Conservation (phyloP, 2,888 invertebrate genomes). For the Lordiphosa andalusiaca region DNA sequence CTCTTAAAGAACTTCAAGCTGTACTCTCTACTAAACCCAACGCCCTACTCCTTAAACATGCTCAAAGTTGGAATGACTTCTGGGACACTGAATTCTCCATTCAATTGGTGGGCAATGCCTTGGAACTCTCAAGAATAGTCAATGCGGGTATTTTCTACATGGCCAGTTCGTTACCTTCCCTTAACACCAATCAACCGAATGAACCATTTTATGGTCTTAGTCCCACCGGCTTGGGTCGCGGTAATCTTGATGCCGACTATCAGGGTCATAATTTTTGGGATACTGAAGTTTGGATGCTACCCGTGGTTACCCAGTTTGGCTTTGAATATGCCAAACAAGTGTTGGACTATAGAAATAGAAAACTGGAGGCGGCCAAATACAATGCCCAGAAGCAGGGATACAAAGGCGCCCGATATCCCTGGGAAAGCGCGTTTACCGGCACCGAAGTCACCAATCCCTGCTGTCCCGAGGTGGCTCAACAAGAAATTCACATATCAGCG, state of each 20-base stretch:
- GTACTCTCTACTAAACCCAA: slow-evolving; percentile 64
- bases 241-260: slow-evolving; percentile 76
- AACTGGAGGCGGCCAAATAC: slow-evolving; percentile 81
- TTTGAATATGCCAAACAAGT: slow-evolving; percentile 81
- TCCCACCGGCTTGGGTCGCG: slow-evolving; percentile 83
- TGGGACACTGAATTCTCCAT: slow-evolving; percentile 81
- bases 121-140: slow-evolving; percentile 79
- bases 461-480: slow-evolving; percentile 82
- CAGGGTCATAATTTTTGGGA: slow-evolving; percentile 85
- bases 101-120: slow-evolving; percentile 81
- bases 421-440: slow-evolving; percentile 85
- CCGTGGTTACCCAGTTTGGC: slow-evolving; percentile 82
- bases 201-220: slow-evolving; percentile 82
- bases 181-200: slow-evolving; percentile 80
- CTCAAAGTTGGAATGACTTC: slow-evolving; percentile 81
- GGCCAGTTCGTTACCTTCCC: slow-evolving; percentile 82
- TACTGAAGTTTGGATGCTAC: slow-evolving; percentile 85
- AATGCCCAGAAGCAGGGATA: slow-evolving; percentile 82
- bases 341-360: slow-evolving; percentile 82
- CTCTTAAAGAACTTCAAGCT: slow-evolving; percentile 77
- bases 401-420: slow-evolving; percentile 83
- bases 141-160: slow-evolving; percentile 84
- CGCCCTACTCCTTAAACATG: slow-evolving; percentile 81
- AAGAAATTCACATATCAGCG: slow-evolving; percentile 83
- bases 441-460: slow-evolving; percentile 83